Conservation (phyloP, 2,113 vertebrate genomes). For the Toxotes jaculatrix region DNA sequence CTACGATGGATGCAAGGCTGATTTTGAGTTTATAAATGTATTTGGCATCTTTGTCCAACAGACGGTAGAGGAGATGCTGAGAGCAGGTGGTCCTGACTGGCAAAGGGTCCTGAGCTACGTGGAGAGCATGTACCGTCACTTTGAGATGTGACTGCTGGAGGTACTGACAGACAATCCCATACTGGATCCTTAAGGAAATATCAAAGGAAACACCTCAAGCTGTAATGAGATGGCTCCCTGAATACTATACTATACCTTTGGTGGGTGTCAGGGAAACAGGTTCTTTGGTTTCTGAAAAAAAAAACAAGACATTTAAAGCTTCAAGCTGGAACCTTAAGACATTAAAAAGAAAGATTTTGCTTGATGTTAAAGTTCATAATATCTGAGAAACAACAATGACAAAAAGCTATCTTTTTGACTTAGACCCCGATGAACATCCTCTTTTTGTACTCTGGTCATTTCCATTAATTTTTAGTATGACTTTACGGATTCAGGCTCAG, state of each 20-base stretch:
- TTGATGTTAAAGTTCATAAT: not conserved
- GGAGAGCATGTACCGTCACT: conserved; percentile 86
- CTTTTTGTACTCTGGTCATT: not conserved
- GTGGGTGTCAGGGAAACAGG: not conserved
- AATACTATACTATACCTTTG: not conserved
- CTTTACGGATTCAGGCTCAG: not conserved
- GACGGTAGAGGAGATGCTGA: conserved; percentile 86
- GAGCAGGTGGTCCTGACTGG: conserved; percentile 85
- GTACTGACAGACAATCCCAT: conserved; percentile 1
- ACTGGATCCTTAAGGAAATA: not conserved
- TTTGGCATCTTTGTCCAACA: conserved; percentile 55
- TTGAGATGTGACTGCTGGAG: conserved; percentile 82
- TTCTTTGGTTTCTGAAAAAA: not conserved
- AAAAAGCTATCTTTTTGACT: not conserved
- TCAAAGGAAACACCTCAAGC: not conserved
- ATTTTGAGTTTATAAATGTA: not conserved
- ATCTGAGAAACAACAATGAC: not conserved
- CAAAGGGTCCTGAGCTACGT: conserved; percentile 87
- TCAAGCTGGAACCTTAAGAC: not conserved
- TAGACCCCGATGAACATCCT: not conserved
- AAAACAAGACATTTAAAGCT: conserved; percentile 8
- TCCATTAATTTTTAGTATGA: not conserved
- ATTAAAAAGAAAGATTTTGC: not conserved
- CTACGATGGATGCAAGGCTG: not conserved
- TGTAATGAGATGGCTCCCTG: not conserved